Evolutionary conservation across 2,797 vertebrate genomes (phyloP).

Genomic region (Sebastiscus tertius): DNA sequence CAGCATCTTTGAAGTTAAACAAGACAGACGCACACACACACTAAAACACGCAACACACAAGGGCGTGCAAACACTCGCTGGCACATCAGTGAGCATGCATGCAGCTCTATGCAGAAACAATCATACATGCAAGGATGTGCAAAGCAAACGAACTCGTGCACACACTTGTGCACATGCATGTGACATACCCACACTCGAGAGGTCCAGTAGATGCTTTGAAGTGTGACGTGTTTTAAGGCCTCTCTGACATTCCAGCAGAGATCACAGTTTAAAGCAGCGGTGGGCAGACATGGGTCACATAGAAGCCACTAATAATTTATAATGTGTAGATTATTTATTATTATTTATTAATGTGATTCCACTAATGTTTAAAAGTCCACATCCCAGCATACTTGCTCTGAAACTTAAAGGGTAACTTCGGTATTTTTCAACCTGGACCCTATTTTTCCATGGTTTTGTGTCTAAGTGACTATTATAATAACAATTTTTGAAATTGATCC

Average conservation of each 20-base stretch:
- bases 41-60: background rate
- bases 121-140: constrained; percentile 1
- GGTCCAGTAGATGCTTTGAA: constrained; percentile 40
- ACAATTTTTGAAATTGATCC: too few species aligned
- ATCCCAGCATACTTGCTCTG: background rate
- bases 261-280: constrained; percentile 11
- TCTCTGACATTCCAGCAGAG: constrained; percentile 28
- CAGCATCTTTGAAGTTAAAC: constrained; percentile 70
- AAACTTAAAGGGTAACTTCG: background rate
- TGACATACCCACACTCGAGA: background rate
- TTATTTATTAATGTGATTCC: background rate
- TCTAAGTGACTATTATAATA: too few species aligned
- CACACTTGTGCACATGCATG: background rate
- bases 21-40: constrained; percentile 11
- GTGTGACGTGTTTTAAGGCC: constrained; percentile 14
- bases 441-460: too few species aligned
- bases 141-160: constrained; percentile 3
- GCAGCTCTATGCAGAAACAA: constrained; percentile 9
- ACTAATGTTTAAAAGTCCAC: background rate
- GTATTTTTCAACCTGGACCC: too few species aligned
- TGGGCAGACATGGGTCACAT: background rate
- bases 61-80: background rate
- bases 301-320: background rate
- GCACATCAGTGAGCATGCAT: constrained; percentile 2
- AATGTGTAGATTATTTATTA: background rate